Conservation (phyloP, 2,888 invertebrate genomes). For the Drosophila kambysellisi region DNA sequence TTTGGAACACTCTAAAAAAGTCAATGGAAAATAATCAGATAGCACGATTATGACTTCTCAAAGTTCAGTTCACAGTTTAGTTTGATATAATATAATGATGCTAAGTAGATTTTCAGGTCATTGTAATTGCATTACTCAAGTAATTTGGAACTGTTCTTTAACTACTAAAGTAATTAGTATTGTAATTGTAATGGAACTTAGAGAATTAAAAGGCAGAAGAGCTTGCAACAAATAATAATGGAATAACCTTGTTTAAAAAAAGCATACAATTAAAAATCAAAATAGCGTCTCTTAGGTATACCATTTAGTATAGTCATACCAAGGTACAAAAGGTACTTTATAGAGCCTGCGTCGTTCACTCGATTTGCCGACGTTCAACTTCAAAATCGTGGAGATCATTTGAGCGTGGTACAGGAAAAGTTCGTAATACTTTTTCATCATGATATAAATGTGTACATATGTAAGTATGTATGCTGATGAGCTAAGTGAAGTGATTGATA, state of each 20-base stretch:
- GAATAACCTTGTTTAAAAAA: conserved; percentile 13
- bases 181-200: conserved; percentile 7
- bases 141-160: conserved; percentile 29
- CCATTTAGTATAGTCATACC: conserved; percentile 32
- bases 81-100: conserved; percentile 3
- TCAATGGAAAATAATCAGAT: conserved; percentile 1
- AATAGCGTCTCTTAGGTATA: conserved; percentile 53
- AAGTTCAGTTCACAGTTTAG: neutral
- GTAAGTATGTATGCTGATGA: conserved; percentile 10
- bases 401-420: conserved; percentile 38
- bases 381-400: conserved; percentile 70
- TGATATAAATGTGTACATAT: conserved; percentile 9
- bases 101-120: conserved; percentile 30
- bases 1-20: neutral
- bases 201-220: neutral
- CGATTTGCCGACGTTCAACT: conserved; percentile 49
- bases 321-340: conserved; percentile 52
- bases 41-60: conserved; percentile 1
- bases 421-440: conserved; percentile 62
- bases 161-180: conserved; percentile 11
- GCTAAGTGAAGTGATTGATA: conserved; percentile 31
- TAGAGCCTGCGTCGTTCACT: conserved; percentile 45
- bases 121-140: conserved; percentile 24
- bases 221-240: conserved; percentile 10
- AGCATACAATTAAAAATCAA: conserved; percentile 17